Evolutionary conservation across 2,888 invertebrate genomes (phyloP), one percentile per base, ranked within the genome.

Genomic region (Halictus quadricinctus): DNA sequence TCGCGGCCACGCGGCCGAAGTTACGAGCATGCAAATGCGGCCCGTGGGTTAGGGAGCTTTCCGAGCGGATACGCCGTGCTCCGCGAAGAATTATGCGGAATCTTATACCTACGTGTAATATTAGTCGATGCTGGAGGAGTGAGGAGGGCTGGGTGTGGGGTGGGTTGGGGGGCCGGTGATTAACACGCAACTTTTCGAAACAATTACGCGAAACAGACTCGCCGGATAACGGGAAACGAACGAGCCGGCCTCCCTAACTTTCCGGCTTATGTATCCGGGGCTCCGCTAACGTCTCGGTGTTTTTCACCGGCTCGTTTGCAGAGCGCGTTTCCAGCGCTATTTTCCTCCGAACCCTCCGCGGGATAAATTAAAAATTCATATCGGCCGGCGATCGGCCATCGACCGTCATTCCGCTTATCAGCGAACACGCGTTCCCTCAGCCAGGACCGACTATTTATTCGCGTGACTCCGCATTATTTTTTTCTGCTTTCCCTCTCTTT

Each of bases 21-120:
- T 86, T 88, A 86, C 82, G 85, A 84, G 84, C 87, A 88, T 85
- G 88, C 84, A 90, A 89, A 88, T 85, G 85, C 86, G 54, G 66
- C 76, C 43, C 41, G n/a, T n/a, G 43, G 41, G 70, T 43, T 41
- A 43, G 36, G 72, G 83, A 60, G 80, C 41, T 83, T 46, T 70
- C 64, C 64, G 48, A 75, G 77, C 84, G 82, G 79, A 77, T 84
- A 82, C 81, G 18, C 58, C 76, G 82, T 79, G 72, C 74, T 70
- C 83, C 43, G 54, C 79, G 80, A 88, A 81, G 83, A 88, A 88
- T 83, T 83, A 88, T 85, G 76, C 80, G 76, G 81, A 85, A 85
- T 87, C 83, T 83, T 74, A 75, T 66, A 80, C n/a, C 58, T n/a
- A 58, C 76, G 58, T 72, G 74, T 77, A 77, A 86, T 76, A 78